Percentiles rank a stretch among this genome's conserved stretches.
These are phyloP conservation scores for Philhelius pedissequus DNA, from an alignment of 2,888 invertebrate species.

Conservation along the genomic window DNA sequence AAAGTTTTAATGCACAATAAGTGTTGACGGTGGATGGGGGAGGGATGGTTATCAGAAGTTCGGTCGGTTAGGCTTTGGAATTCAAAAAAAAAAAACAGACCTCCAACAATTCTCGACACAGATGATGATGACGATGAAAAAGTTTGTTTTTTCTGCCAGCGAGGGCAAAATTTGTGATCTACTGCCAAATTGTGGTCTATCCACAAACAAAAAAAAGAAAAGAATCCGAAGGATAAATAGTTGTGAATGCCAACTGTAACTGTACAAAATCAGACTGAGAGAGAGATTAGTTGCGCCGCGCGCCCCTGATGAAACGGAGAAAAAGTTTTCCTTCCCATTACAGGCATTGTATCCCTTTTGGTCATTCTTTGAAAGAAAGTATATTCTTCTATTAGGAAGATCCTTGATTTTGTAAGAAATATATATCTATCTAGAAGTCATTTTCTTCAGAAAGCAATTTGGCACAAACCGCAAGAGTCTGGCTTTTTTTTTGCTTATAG, in stretches of 20 bases:
- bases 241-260: constrained; percentile 17
- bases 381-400: not conserved
- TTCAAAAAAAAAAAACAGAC: not conserved
- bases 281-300: constrained; percentile 4
- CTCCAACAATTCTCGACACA: not conserved
- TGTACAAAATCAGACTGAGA: not conserved
- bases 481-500: not conserved
- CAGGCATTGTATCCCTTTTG: not conserved
- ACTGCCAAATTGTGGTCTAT: constrained; percentile 56
- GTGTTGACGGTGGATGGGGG: not conserved
- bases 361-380: not conserved
- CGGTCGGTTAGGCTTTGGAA: not conserved
- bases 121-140: constrained; percentile 21
- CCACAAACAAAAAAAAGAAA: not conserved
- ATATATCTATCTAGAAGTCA: not conserved
- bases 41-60: not conserved
- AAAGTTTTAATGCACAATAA: constrained; percentile 43
- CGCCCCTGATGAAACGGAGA: not conserved
- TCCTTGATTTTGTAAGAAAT: not conserved
- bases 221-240: not conserved
- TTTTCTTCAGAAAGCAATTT: constrained; percentile 9
- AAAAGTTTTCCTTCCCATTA: not conserved
- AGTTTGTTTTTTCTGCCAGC: not conserved
- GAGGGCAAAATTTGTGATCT: constrained; percentile 17
- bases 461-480: constrained; percentile 2